Evolutionary conservation across 2,113 vertebrate species (phyloP), one percentile per base, ranked within the genome.

Genomic region (Thermophis baileyi): DNA sequence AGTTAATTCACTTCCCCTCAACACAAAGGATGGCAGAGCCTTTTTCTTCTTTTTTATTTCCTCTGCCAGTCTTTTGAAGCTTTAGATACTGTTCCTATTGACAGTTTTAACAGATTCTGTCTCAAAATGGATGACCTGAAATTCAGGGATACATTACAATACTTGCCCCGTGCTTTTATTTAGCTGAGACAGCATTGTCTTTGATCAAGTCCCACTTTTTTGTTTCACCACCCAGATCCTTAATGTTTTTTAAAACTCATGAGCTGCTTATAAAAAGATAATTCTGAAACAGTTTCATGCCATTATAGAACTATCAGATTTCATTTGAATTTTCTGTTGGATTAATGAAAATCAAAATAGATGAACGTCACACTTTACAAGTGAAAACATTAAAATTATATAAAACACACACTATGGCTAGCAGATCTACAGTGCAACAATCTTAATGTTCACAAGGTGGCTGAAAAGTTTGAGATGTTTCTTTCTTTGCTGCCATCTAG

Each of bases 1-100:
- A 94, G 94, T 94, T 94, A 9, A 49, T 96, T 95, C 57, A 51
- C 0, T 5, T 93, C 85, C 93, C 95, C 96, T 95, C 94, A 96
- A 92, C 90, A 90, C 51, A 89, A 86, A 89, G 35, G 16, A 88
- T 88, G 2, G 44, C 4, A 2, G 47, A 51, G 87, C 9, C 20
- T 85, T 57, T 85, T 10, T 74, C 92, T 90, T 63, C n/a, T 4
- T 57, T 88, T 87, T 88, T 12, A 50, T 94, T 90, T 93, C 54
- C 4, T 0, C 35, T 87, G 12, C 16, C 16, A 92, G 30, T 10
- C 95, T 94, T 89, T 63, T 86, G 90, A 94, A 94, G 10, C 14
- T 92, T 90, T 51, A 14, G 2, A 20, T 92, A 49, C 9, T 86
- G 74, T 94, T 92, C 88, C 16, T 22, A 89, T 35, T 20, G 12